These are phyloP conservation scores for Latrodectus geometricus DNA, from an alignment of 1,140 invertebrate species.

Conservation along the genomic window DNA sequence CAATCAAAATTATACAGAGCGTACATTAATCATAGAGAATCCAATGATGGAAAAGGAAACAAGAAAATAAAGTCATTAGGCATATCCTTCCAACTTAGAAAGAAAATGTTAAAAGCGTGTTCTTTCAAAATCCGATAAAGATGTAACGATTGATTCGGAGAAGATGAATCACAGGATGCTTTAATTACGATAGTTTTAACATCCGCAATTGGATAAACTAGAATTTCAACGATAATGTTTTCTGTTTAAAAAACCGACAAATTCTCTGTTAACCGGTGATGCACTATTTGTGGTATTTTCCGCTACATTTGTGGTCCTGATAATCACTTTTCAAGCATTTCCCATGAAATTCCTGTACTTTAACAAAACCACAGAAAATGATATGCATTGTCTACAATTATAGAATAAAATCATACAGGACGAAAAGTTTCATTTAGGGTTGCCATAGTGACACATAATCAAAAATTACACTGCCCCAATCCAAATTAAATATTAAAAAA, in stretches of 20 bases:
- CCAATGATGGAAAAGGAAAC: too few species aligned
- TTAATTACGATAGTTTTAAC: constrained; percentile 17
- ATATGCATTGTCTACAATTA: neutral
- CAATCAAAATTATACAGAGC: too few species aligned
- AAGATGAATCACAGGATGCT: neutral
- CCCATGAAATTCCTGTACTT: neutral
- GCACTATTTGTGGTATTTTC: neutral
- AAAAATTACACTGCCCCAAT: too few species aligned
- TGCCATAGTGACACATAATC: too few species aligned
- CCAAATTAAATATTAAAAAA: neutral
- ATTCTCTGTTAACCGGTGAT: constrained; percentile 2
- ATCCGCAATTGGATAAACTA: constrained; percentile 12
- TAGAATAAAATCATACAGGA: neutral
- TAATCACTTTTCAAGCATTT: constrained; percentile 24
- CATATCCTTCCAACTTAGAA: too few species aligned
- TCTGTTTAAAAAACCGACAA: constrained; percentile 16
- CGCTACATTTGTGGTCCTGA: neutral
- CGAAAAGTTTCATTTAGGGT: too few species aligned
- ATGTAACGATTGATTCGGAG: neutral
- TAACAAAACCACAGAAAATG: constrained; percentile 31
- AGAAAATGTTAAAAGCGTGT: too few species aligned
- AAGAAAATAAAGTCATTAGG: too few species aligned
- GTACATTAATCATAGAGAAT: too few species aligned
- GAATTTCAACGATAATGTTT: constrained; percentile 22
- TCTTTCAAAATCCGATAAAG: too few species aligned